phyloP scores from a whole-genome alignment of 2,888 invertebrate species.

The Melanostoma scalare region DNA sequence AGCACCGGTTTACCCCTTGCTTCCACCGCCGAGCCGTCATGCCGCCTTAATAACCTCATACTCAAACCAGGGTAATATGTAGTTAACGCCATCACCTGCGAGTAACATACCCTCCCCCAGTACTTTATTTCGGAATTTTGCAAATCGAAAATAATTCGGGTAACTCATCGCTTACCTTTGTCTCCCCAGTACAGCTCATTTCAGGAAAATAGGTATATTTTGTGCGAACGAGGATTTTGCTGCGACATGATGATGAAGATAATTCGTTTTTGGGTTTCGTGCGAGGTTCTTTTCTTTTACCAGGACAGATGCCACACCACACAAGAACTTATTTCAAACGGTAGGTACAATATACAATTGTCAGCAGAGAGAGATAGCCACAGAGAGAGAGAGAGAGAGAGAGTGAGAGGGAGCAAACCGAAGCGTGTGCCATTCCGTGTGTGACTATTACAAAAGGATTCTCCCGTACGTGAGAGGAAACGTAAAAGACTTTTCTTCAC shows the following conservation, averaged over 20 bases:
- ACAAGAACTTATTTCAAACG: slow-evolving; percentile 29
- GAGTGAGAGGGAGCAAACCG: slow-evolving; percentile 37
- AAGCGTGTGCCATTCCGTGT: slow-evolving; percentile 62
- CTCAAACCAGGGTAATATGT: slow-evolving; percentile 43
- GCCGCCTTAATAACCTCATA: slow-evolving; percentile 36
- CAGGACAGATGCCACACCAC: slow-evolving; percentile 52
- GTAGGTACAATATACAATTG: slow-evolving; percentile 26
- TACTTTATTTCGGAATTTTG: slow-evolving; percentile 49
- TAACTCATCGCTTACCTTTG: slow-evolving; percentile 23
- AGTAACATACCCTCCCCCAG: slow-evolving; percentile 33
- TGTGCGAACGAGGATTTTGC: slow-evolving; percentile 43
- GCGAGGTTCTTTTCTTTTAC: slow-evolving; percentile 39
- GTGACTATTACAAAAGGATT: slow-evolving; percentile 71
- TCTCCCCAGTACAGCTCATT: neutral
- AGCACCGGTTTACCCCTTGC: neutral
- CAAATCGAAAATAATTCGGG: slow-evolving; percentile 60
- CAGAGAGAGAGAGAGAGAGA: neutral
- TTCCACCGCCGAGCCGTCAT: neutral
- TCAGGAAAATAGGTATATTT: slow-evolving; percentile 33
- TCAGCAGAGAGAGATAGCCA: too few relatives aligned
- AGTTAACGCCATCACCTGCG: slow-evolving; percentile 68
- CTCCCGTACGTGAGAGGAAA: slow-evolving; percentile 67
- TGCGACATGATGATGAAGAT: slow-evolving; percentile 68
- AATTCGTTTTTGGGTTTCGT: slow-evolving; percentile 65
- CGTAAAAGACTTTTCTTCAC: slow-evolving; percentile 45